Percentiles rank a stretch among this genome's conserved stretches.
Evolutionary conservation across 2,113 vertebrate genomes (phyloP).

Genomic region (Tauraco erythrolophus): DNA sequence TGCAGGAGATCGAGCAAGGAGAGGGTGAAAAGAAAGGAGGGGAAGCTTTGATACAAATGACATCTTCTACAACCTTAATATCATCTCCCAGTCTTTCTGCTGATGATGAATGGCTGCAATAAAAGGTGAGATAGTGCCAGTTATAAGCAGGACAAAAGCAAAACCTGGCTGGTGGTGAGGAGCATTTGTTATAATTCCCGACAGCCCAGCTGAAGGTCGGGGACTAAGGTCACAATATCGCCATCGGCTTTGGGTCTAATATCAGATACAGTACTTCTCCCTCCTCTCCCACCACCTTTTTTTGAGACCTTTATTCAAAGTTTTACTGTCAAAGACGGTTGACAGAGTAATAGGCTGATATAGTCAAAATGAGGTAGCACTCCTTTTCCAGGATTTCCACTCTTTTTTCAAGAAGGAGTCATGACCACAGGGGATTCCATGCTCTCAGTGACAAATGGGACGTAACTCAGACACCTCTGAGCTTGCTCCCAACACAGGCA

Average conservation of each 20-base stretch:
- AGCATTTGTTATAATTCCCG: not conserved
- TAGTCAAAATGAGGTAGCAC: not conserved
- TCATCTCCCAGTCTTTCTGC: conserved; percentile 51
- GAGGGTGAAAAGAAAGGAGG: not conserved
- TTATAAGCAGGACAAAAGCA: conserved; percentile 42
- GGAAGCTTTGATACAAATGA: conserved; percentile 22
- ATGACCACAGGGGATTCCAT: not conserved
- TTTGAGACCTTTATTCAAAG: not conserved
- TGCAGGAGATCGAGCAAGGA: not conserved
- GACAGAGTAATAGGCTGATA: not conserved
- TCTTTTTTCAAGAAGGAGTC: not conserved
- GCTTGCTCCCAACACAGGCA: not conserved
- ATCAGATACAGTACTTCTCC: not conserved
- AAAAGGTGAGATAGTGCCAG: conserved; percentile 23
- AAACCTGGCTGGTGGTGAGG: conserved; percentile 21
- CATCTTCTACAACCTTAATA: conserved; percentile 55
- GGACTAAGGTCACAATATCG: not conserved
- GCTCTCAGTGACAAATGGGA: not conserved
- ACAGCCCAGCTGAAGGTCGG: not conserved
- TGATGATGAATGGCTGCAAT: conserved; percentile 59
- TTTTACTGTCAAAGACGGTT: not conserved
- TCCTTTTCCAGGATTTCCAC: not conserved
- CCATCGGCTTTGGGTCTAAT: not conserved
- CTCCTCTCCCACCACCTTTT: not conserved
- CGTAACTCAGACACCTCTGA: not conserved